These are phyloP conservation scores for Sander vitreus DNA, from an alignment of 2,113 vertebrate species.

Conservation along the genomic window DNA sequence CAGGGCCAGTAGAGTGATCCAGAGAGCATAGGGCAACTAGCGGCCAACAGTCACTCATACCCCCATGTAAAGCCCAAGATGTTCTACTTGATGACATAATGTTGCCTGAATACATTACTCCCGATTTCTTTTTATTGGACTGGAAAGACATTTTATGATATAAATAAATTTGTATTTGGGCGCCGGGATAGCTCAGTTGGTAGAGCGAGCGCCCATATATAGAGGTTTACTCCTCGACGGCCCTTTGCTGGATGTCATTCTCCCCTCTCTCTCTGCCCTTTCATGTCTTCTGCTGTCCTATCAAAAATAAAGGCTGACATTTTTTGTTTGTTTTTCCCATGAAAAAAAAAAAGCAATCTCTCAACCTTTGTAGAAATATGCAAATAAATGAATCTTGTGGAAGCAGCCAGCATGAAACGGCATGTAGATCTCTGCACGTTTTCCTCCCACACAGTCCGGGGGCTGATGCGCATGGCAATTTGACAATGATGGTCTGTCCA, in stretches of 20 bases:
- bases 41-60: slow-evolving; percentile 18
- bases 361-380: slow-evolving; percentile 48
- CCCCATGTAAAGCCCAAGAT: background rate
- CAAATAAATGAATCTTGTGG: slow-evolving; percentile 15
- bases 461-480: slow-evolving; percentile 21
- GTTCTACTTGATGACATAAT: slow-evolving; percentile 46
- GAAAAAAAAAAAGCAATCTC: background rate
- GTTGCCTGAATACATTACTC: slow-evolving; percentile 17
- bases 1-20: background rate
- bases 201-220: too few relatives aligned
- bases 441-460: slow-evolving; percentile 7
- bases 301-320: too few relatives aligned
- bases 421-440: slow-evolving; percentile 29
- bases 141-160: slow-evolving; percentile 35
- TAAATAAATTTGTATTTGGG: slow-evolving; percentile 52
- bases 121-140: slow-evolving; percentile 40
- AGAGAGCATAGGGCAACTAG: background rate
- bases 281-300: too few relatives aligned
- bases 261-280: too few relatives aligned
- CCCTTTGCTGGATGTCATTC: too few relatives aligned
- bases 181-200: too few relatives aligned
- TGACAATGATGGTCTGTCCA: slow-evolving; percentile 31
- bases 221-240: too few relatives aligned
- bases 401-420: slow-evolving; percentile 27
- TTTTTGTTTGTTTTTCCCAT: background rate